Evolutionary conservation across 2,888 invertebrate genomes (phyloP).

Genomic region (Perizoma flavofasciatum): DNA sequence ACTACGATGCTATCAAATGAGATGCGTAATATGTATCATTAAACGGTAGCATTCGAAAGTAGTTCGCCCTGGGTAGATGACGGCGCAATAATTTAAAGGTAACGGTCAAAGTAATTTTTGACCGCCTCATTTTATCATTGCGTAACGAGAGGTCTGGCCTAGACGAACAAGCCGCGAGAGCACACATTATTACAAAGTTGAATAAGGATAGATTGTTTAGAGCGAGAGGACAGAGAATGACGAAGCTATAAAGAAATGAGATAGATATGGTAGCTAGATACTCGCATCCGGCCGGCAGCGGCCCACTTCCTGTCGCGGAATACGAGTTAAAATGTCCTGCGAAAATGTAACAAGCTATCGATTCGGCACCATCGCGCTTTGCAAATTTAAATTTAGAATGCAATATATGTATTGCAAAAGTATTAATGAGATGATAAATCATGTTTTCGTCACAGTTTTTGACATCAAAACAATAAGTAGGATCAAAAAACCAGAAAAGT

Average conservation of each 20-base stretch:
- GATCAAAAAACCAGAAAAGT: too few species aligned
- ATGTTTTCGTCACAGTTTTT: conserved; percentile 2
- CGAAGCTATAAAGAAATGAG: conserved; percentile 68
- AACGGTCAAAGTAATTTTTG: conserved; percentile 76
- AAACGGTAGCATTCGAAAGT: conserved; percentile 65
- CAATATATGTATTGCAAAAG: not conserved
- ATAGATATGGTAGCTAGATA: conserved; percentile 79
- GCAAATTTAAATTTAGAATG: conserved; percentile 11
- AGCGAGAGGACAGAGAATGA: conserved; percentile 63
- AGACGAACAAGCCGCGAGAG: conserved; percentile 56
- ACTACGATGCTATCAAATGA: conserved; percentile 40
- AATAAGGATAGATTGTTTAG: conserved; percentile 56
- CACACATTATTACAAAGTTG: conserved; percentile 44
- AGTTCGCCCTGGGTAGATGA: conserved; percentile 55
- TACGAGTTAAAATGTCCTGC: conserved; percentile 51
- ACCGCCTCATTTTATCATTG: conserved; percentile 63
- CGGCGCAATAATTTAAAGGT: conserved; percentile 64
- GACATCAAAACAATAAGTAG: not conserved
- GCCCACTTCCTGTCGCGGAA: conserved; percentile 67
- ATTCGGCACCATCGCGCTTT: conserved; percentile 28
- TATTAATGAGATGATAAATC: conserved; percentile 7
- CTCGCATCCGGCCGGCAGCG: conserved; percentile 64
- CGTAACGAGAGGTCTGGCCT: conserved; percentile 66
- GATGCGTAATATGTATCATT: conserved; percentile 59
- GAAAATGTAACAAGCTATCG: conserved; percentile 41